Evolutionary conservation across 2,113 vertebrate genomes (phyloP), one percentile per base, ranked within the genome.

Genomic region (Burhinus oedicnemus): DNA sequence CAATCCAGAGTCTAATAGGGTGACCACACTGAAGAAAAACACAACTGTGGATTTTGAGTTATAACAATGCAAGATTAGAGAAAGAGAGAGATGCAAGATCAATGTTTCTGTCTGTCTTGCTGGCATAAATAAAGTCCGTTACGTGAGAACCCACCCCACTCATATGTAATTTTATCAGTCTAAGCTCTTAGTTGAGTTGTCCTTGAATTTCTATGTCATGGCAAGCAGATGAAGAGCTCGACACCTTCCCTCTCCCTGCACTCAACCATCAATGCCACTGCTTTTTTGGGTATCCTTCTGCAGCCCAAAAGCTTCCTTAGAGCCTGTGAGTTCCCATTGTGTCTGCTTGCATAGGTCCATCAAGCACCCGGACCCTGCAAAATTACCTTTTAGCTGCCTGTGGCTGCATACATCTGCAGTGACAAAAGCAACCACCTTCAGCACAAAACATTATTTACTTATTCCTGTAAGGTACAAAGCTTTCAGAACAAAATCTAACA

Each of bases 401-500:
- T 68, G 65, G 51, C 55, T 84, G 34, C 55, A 44, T 6, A 55
- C 26, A 71, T 78, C 74, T 89, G 26, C 91, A 68, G 8, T 38
- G 42, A 45, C 49, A 91, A 90, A 89, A 83, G 80, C 54, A 83
- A 75, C 54, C 4, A 12, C 42, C 60, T 95, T 78, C 65, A 82
- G 60, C 64, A 82, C 51, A 91, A 89, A 89, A 55, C 5, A 44
- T 58, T 68, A 44, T 85, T 94, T 94, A 40, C 77, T 89, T 78
- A 62, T 68, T 87, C 66, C 58, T 91, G 38, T 78, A 93, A 87
- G 83, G 61, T 74, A 52, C 29, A 60, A 91, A 87, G 91, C 87
- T 91, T 95, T 83, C 64, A 92, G 89, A 94, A 87, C 47, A 71
- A 75, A 93, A 65, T 78, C 47, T 68, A 75, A 79, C 60, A 87